Percentiles rank a stretch among this genome's conserved stretches.
Evolutionary conservation across 2,888 invertebrate species (phyloP).

Genomic region (Acanthosoma haemorrhoidale): DNA sequence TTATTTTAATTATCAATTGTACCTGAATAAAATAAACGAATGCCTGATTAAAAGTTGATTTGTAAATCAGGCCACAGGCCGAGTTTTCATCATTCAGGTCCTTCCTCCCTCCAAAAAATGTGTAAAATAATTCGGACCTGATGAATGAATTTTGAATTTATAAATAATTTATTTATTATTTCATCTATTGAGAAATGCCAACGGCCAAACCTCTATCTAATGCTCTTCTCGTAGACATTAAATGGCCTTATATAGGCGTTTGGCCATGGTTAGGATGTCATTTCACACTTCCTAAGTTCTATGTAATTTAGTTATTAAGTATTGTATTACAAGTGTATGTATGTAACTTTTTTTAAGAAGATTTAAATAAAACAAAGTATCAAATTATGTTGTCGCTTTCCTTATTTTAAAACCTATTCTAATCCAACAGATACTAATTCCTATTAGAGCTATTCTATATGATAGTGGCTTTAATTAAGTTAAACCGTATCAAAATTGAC

Average conservation of each 20-base stretch:
- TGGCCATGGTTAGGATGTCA: slow-evolving; percentile 7
- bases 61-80: slow-evolving; percentile 27
- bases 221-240: not conserved
- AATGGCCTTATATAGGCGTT: slow-evolving; percentile 28
- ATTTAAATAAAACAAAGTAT: slow-evolving; percentile 21
- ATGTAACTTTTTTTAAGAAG: slow-evolving; percentile 20
- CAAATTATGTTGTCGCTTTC: too few species aligned
- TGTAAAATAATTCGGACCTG: slow-evolving; percentile 10
- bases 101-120: not conserved
- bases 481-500: too few species aligned
- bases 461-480: too few species aligned
- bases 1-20: slow-evolving; percentile 7
- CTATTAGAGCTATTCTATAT: too few species aligned
- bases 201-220: slow-evolving; percentile 30
- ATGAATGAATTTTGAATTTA: not conserved
- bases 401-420: too few species aligned
- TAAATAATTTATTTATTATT: slow-evolving; percentile 17
- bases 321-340: slow-evolving; percentile 19
- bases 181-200: slow-evolving; percentile 2
- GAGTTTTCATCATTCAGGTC: slow-evolving; percentile 2
- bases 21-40: slow-evolving; percentile 6
- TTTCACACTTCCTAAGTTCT: slow-evolving; percentile 2
- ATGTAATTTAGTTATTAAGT: slow-evolving; percentile 16
- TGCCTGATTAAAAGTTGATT: slow-evolving; percentile 21
- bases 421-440: too few species aligned